A percentile compares a stretch with the other conserved stretches of the same genome.
Evolutionary conservation across 2,888 invertebrate genomes (phyloP).

Genomic region (Chelonus formosanus): DNA sequence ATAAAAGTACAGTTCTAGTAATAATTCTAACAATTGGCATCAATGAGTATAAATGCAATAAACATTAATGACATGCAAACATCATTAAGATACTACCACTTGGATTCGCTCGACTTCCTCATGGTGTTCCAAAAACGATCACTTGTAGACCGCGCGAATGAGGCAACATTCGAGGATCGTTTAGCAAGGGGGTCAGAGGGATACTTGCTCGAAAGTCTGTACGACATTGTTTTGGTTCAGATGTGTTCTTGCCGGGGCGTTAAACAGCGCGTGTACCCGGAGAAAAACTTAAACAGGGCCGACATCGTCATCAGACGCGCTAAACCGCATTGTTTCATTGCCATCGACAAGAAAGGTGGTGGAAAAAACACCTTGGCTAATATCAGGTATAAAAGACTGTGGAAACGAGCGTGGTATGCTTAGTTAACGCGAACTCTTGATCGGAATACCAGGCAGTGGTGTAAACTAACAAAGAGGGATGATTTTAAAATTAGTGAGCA

Average conservation of each 20-base stretch:
- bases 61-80: too few species aligned
- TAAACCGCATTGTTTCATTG: slow-evolving; percentile 8
- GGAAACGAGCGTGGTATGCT: slow-evolving; percentile 33
- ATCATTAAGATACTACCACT: background rate
- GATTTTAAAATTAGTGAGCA: slow-evolving; percentile 35
- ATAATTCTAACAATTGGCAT: slow-evolving; percentile 1
- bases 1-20: slow-evolving; percentile 10
- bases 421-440: slow-evolving; percentile 40
- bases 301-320: slow-evolving; percentile 35
- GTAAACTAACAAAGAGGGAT: slow-evolving; percentile 29
- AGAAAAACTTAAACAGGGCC: slow-evolving; percentile 33
- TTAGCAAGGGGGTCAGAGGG: slow-evolving; percentile 62
- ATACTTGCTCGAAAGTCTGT: slow-evolving; percentile 58
- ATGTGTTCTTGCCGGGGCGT: slow-evolving; percentile 53
- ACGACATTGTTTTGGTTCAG: slow-evolving; percentile 61
- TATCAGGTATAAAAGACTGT: slow-evolving; percentile 43
- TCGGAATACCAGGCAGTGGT: slow-evolving; percentile 1
- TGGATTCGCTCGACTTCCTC: slow-evolving; percentile 38
- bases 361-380: slow-evolving; percentile 35
- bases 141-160: slow-evolving; percentile 26
- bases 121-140: slow-evolving; percentile 13
- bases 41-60: background rate
- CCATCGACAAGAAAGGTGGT: slow-evolving; percentile 38
- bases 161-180: slow-evolving; percentile 54
- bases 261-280: slow-evolving; percentile 61